Base-by-base conservation (phyloP, 2,797 vertebrate genomes). In the Squalus acanthias region DNA sequence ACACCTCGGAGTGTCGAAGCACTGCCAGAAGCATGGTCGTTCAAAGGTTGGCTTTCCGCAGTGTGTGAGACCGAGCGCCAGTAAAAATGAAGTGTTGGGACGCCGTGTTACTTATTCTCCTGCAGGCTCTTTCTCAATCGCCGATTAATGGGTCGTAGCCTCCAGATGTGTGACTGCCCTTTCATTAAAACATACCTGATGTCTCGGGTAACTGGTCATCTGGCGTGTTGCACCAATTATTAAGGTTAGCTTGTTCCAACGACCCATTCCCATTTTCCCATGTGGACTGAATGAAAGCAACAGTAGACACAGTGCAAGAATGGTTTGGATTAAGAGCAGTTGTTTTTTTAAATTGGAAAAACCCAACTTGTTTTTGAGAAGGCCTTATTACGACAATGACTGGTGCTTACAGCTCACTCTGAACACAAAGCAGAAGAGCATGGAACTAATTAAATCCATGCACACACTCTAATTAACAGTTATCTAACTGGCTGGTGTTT, bases 391-490 rank as follows among this genome's bases (percentile, higher is more conserved):
- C 26, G 70, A 74, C 29, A 76, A 76, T 20, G 70, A 76, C 20
- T 57, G 24, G 67, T n/a, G 46, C 33, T 57, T 57, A 60, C 20
- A 53, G 7, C 29, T 6, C 7, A 7, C 50, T 53, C 46, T 95
- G 69, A 57, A 57, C 15, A 29, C 24, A 95, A 95, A 57, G 50
- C 70, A n/a, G 53, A 95, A 60, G 94, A 76, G 29, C 50, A 60
- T 76, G 50, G 70, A 95, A 7, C 70, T 95, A 57, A 95, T 95
- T 95, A 95, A 15, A 74, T 95, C 46, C 92, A 95, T 69, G 67
- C 1, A 50, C 39, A 63, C 39, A 46, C 29, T n/a, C 94, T 76
- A 74, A 57, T 95, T 95, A 95, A 72, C 70, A 53, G 94, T 74
- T 57, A 95, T 3, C 70, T 20, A 95, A 72, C 60, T n/a, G 6